phyloP scores from a whole-genome alignment of 92 coral and sea anemone species.

The Bergia puertoricense region DNA sequence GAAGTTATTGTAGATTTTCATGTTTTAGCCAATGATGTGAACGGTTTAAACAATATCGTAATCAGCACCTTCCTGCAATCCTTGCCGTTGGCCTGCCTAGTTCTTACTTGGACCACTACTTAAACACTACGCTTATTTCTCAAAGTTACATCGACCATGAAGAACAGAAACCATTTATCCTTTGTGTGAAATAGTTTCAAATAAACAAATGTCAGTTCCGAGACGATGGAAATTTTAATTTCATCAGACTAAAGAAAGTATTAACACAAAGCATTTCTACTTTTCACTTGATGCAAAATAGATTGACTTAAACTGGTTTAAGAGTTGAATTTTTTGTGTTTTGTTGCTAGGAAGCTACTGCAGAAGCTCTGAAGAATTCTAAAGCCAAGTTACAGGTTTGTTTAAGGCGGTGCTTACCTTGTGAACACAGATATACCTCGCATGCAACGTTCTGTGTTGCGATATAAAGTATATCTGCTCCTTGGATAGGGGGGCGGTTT shows the following conservation, averaged over 20 bases:
- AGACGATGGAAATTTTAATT: not conserved
- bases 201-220: not conserved
- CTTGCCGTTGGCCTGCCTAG: no score
- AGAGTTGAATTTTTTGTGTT: not conserved
- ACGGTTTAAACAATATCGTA: no score
- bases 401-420: not conserved
- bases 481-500: no score
- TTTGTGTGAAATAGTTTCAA: not conserved
- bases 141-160: not conserved
- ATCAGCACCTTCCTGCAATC: no score
- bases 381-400: constrained; percentile 93
- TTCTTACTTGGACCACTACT: no score
- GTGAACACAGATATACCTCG: not conserved
- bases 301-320: no score
- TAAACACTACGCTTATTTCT: no score
- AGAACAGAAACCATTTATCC: not conserved
- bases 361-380: constrained; percentile 95
- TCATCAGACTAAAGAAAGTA: not conserved
- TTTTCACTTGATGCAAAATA: no score
- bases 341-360: constrained; percentile 83
- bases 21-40: no score
- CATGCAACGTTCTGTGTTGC: not conserved
- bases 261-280: no score
- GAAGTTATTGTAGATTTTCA: no score
- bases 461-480: no score